Evolutionary conservation across 2,797 vertebrate species (phyloP), one percentile per base, ranked within the genome.

Genomic region (Danionella dracula): DNA sequence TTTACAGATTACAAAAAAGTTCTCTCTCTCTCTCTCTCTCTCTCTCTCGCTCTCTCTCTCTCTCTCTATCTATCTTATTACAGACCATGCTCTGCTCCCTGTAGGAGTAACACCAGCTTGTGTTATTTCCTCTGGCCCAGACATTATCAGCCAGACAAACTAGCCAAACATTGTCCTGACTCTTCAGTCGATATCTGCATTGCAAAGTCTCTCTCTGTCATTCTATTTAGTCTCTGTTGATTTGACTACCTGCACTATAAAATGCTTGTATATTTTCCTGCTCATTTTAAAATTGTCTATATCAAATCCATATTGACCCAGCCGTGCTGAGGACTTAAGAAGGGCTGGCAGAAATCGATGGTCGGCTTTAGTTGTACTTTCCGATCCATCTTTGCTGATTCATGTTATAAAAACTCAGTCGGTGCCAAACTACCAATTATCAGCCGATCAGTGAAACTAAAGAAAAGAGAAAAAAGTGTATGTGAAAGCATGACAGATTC

Each of bases 251-350:
- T 23, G 32, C 4, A 15, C 46, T 27, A 50, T 53, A 66, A 13
- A 19, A 2, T 1, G 46, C 59, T 48, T 61, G 73, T 68, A 80
- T 72, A 50, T 79, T 72, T 82, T 29, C 62, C 37, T 64, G 57
- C 68, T 72, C 31, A 35, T 61, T 82, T 79, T 71, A 71, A 74
- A 60, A 51, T 70, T 67, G 64, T 72, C 72, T 81, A 83, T 82
- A 85, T 87, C 82, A 78, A 83, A 83, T 78, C 78, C 54, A 56
- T 77, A 80, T 80, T 81, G 82, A 86, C 78, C 78, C 35, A 40
- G 42, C 23, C 50, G 48, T 66, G 69, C 74, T 63, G 70, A 66
- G 75, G 75, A 73, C 79, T 79, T 59, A 74, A 80, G 73, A 72
- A 31, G 45, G 20, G 16, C 32, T 29, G 64, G 42, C 75, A 79